phyloP scores from a whole-genome alignment of 2,888 invertebrate genomes.

The Drosophila demipolita region DNA sequence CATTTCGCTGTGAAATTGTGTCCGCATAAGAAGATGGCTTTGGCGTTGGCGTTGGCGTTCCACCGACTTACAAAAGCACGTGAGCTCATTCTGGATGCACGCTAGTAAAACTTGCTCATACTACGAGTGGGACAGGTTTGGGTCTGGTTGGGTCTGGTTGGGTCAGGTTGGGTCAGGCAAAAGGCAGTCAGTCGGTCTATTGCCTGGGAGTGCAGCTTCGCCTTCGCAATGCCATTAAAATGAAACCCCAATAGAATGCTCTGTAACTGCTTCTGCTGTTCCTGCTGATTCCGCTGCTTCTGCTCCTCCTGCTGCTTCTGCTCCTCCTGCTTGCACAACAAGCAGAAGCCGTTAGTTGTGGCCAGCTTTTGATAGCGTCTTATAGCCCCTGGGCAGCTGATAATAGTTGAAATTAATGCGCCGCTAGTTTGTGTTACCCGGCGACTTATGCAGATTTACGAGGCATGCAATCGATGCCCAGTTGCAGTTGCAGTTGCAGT shows the following conservation, averaged over 20 bases:
- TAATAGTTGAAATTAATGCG: constrained; percentile 77
- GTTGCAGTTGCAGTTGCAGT: constrained; percentile 25
- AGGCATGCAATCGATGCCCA: constrained; percentile 71
- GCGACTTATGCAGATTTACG: constrained; percentile 70
- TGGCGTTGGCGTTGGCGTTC: constrained; percentile 21
- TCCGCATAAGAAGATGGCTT: constrained; percentile 51
- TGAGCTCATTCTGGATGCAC: constrained; percentile 70
- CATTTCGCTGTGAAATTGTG: constrained; percentile 77
- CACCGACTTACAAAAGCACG: constrained; percentile 44
- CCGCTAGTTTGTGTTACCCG: constrained; percentile 38
- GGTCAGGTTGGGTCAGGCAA: constrained; percentile 7
- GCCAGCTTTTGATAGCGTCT: constrained; percentile 51
- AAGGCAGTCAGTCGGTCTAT: constrained; percentile 32
- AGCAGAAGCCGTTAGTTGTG: constrained; percentile 58
- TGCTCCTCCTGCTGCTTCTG: not conserved
- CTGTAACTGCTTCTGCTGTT: constrained; percentile 9
- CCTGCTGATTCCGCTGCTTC: not conserved
- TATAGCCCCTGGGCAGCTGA: constrained; percentile 62
- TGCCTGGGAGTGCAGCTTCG: constrained; percentile 27
- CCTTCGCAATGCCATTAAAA: constrained; percentile 61
- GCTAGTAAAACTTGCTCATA: constrained; percentile 62
- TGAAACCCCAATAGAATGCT: constrained; percentile 65
- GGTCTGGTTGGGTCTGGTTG: constrained; percentile 5
- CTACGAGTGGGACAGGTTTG: constrained; percentile 7
- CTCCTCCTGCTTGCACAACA: constrained; percentile 26